These are phyloP conservation scores for Xylota segnis DNA, from an alignment of 2,888 invertebrate genomes.

Conservation along the genomic window DNA sequence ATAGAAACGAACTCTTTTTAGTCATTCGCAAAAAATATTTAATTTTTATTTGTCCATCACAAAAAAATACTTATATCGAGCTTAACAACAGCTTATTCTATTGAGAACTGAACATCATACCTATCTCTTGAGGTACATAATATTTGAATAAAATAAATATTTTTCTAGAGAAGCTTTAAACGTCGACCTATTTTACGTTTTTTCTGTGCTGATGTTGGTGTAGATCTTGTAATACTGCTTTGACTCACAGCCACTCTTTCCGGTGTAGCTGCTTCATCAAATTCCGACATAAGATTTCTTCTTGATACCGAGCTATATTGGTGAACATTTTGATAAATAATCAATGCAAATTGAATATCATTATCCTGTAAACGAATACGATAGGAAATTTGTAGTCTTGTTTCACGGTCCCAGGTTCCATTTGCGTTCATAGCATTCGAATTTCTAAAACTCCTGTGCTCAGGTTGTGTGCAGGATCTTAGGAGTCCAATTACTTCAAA, in stretches of 20 bases:
- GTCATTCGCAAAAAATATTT: not conserved
- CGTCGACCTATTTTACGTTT: constrained; percentile 67
- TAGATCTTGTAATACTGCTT: constrained; percentile 9
- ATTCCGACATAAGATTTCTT: constrained; percentile 80
- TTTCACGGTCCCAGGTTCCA: constrained; percentile 78
- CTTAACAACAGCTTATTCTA: constrained; percentile 31
- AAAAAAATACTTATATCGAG: not conserved
- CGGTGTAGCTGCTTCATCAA: constrained; percentile 73
- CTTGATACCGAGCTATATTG: constrained; percentile 67
- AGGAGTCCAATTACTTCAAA: constrained; percentile 77
- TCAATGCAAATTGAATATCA: constrained; percentile 80
- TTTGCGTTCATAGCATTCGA: constrained; percentile 42
- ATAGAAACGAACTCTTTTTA: too few relatives aligned
- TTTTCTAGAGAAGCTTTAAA: constrained; percentile 55
- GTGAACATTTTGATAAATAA: constrained; percentile 80
- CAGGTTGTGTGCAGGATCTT: constrained; percentile 61
- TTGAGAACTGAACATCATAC: constrained; percentile 51
- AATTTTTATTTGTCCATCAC: not conserved
- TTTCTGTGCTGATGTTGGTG: constrained; percentile 20
- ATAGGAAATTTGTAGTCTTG: constrained; percentile 80
- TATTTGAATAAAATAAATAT: constrained; percentile 44
- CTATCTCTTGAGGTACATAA: constrained; percentile 34
- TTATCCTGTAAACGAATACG: constrained; percentile 78
- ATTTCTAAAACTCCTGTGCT: constrained; percentile 44
- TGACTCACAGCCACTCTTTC: constrained; percentile 29